These are phyloP conservation scores for Bombus sibiricus DNA, from an alignment of 1,140 invertebrate species.

Conservation along the genomic window DNA sequence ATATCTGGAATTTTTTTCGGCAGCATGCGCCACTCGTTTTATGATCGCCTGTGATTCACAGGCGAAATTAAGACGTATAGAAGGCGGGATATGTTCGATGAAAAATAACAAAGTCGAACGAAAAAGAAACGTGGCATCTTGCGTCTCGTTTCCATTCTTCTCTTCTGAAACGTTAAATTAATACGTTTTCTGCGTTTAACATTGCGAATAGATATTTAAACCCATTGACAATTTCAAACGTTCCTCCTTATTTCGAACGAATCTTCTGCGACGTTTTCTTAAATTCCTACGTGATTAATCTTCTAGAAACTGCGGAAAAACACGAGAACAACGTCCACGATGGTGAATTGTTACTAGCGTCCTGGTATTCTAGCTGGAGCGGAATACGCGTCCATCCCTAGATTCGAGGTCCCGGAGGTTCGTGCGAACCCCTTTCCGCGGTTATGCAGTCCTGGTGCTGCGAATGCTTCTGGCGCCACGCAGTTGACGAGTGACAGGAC, in stretches of 20 bases:
- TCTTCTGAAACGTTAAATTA: neutral
- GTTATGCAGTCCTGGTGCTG: conserved; percentile 76
- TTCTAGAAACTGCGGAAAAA: neutral
- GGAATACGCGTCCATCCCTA: neutral
- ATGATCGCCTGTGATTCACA: conserved; percentile 64
- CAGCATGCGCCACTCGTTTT: conserved; percentile 39
- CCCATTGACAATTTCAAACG: neutral
- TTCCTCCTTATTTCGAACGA: neutral
- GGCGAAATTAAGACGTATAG: conserved; percentile 60
- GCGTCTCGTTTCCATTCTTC: rapidly evolving
- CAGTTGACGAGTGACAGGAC: conserved; percentile 76
- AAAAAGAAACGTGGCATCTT: neutral
- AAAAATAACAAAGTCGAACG: conserved; percentile 1
- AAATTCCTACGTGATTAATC: neutral
- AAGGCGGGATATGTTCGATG: conserved; percentile 36
- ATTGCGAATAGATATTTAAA: too few relatives aligned
- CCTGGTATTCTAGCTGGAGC: conserved; percentile 53
- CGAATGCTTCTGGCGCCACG: conserved; percentile 78
- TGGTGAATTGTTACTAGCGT: neutral
- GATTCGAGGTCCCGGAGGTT: neutral
- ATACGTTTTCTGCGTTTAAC: neutral
- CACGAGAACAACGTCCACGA: too few relatives aligned
- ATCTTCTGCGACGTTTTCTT: neutral
- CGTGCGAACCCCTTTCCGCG: conserved; percentile 8
- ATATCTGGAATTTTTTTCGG: conserved; percentile 68